phyloP scores from a whole-genome alignment of 2,113 vertebrate genomes.

The Syrmaticus mikado region DNA sequence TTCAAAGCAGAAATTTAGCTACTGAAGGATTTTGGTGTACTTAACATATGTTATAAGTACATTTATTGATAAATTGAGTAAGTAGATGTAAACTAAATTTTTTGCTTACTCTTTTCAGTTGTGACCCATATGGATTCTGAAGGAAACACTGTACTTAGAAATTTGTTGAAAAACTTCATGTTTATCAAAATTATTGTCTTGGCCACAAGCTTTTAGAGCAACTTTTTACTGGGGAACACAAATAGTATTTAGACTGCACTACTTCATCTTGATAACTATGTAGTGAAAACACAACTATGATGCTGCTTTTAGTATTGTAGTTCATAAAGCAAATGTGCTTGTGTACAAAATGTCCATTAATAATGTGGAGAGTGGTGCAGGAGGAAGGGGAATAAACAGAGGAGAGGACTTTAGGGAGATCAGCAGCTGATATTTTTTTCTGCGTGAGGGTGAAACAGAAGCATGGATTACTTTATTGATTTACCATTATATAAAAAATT shows the following conservation, averaged over 20 bases:
- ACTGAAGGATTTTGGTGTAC: neutral
- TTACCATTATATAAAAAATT: neutral
- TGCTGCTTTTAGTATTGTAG: neutral
- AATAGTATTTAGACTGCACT: neutral
- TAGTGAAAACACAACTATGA: neutral
- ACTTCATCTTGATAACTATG: neutral
- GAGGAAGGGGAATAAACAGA: neutral
- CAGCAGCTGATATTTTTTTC: neutral
- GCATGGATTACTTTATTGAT: neutral
- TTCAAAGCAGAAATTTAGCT: neutral
- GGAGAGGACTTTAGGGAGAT: neutral
- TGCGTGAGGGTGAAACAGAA: neutral
- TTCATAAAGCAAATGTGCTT: neutral
- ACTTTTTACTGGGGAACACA: neutral
- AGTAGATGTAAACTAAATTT: neutral
- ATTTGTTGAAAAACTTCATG: neutral
- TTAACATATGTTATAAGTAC: neutral
- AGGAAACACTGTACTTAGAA: neutral
- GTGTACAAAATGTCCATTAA: neutral
- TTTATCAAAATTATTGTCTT: neutral
- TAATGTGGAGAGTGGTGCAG: accelerated
- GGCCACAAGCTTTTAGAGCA: neutral
- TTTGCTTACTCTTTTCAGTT: neutral
- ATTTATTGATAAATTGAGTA: neutral
- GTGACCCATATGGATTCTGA: neutral